These are phyloP conservation scores for Drosophila insularis DNA, from an alignment of 1,140 invertebrate species.

Conservation along the genomic window DNA sequence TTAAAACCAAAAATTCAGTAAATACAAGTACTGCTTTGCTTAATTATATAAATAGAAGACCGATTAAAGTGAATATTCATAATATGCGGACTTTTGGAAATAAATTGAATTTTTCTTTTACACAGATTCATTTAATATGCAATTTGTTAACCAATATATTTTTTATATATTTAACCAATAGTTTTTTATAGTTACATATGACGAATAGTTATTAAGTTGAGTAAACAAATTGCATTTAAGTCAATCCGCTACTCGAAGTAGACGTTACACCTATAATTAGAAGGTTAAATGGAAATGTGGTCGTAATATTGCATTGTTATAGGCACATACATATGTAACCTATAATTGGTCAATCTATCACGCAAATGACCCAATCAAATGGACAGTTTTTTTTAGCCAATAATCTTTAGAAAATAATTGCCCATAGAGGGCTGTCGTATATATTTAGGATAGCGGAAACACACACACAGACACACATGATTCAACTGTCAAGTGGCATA, in stretches of 20 bases:
- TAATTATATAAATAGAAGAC: too few relatives aligned
- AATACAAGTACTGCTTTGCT: too few relatives aligned
- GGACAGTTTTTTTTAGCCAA: not conserved
- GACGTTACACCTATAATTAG: not conserved
- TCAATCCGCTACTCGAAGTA: not conserved
- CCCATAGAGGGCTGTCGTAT: not conserved
- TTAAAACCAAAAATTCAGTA: too few relatives aligned
- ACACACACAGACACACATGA: slow-evolving; percentile 11
- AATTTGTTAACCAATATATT: too few relatives aligned
- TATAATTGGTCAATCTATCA: not conserved
- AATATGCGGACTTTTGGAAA: too few relatives aligned
- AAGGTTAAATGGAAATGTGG: not conserved
- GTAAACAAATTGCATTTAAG: not conserved
- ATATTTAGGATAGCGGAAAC: not conserved
- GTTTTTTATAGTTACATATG: not conserved
- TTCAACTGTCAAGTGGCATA: slow-evolving; percentile 45
- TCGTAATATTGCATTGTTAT: not conserved
- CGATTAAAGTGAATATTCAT: too few relatives aligned
- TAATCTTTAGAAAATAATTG: not conserved
- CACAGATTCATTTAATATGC: too few relatives aligned
- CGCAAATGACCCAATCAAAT: not conserved
- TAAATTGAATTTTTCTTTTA: too few relatives aligned
- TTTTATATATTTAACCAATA: too few relatives aligned
- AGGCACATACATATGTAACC: not conserved
- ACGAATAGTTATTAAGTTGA: not conserved